Conservation (phyloP, 2,797 vertebrate species). For the Halcyon chelicuti region DNA sequence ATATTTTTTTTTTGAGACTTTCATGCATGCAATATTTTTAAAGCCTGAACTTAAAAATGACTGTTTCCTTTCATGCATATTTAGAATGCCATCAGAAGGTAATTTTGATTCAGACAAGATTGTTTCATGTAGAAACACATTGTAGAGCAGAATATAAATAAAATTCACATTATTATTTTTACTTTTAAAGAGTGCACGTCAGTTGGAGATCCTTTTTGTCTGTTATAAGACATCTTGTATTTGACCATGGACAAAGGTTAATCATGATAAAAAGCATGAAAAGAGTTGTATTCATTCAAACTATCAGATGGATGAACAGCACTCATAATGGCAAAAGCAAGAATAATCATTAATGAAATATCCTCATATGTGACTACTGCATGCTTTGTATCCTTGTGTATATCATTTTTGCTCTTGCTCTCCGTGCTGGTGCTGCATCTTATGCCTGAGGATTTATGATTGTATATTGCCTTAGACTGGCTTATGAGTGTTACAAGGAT, state of each 20-base stretch:
- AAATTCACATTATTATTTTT: not conserved
- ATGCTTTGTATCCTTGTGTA: not conserved
- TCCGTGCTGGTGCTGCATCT: not conserved
- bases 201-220: rapidly evolving
- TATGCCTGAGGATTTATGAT: not conserved
- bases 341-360: not conserved
- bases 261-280: not conserved
- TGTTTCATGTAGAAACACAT: not conserved
- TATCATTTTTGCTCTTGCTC: not conserved
- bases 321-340: not conserved
- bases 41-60: not conserved
- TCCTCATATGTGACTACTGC: not conserved
- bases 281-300: not conserved
- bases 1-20: too few relatives aligned
- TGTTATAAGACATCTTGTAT: not conserved
- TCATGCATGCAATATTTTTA: not conserved
- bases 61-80: not conserved
- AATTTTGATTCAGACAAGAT: not conserved
- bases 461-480: not conserved
- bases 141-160: not conserved
- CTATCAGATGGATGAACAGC: not conserved
- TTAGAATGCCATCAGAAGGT: not conserved
- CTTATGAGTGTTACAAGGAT: not conserved
- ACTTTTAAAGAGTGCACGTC: not conserved
- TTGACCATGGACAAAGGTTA: not conserved